Conservation (phyloP, 2,888 invertebrate species). For the Exephanes ischioxanthus region DNA sequence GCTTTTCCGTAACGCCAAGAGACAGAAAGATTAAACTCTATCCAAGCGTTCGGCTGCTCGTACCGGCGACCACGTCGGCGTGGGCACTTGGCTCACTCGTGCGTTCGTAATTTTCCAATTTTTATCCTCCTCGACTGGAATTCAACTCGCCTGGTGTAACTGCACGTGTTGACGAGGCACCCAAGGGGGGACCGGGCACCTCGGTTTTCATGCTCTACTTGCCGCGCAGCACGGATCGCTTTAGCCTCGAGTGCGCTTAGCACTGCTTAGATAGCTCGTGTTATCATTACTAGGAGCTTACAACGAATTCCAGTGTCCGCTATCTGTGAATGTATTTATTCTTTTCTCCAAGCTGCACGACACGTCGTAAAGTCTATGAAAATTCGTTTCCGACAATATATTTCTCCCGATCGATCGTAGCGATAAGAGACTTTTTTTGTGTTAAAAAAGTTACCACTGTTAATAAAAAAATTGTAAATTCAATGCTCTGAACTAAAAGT, state of each 20-base stretch:
- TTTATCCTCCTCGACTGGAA: conserved; percentile 40
- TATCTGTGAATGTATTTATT: conserved; percentile 22
- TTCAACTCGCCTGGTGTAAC: conserved; percentile 47
- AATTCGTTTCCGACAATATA: background rate
- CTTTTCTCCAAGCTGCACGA: background rate
- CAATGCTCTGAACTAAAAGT: too few species aligned
- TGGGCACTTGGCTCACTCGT: conserved; percentile 44
- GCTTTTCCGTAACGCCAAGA: conserved; percentile 34
- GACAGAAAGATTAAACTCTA: conserved; percentile 45
- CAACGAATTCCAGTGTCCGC: conserved; percentile 43
- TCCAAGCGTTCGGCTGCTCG: conserved; percentile 27
- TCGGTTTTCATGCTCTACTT: conserved; percentile 80
- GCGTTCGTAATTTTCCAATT: conserved; percentile 32
- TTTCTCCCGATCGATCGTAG: background rate
- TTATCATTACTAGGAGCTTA: conserved; percentile 39
- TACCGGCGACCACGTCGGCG: conserved; percentile 17
- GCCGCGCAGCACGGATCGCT: conserved; percentile 68
- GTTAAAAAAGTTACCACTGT: background rate
- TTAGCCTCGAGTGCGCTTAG: conserved; percentile 71
- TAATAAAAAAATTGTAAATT: too few species aligned
- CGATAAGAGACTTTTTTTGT: background rate
- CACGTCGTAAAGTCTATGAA: background rate
- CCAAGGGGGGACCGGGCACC: conserved; percentile 52
- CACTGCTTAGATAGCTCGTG: conserved; percentile 26
- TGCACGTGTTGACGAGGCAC: conserved; percentile 70